Evolutionary conservation across 2,113 vertebrate species (phyloP).

Genomic region (Tyto alba): DNA sequence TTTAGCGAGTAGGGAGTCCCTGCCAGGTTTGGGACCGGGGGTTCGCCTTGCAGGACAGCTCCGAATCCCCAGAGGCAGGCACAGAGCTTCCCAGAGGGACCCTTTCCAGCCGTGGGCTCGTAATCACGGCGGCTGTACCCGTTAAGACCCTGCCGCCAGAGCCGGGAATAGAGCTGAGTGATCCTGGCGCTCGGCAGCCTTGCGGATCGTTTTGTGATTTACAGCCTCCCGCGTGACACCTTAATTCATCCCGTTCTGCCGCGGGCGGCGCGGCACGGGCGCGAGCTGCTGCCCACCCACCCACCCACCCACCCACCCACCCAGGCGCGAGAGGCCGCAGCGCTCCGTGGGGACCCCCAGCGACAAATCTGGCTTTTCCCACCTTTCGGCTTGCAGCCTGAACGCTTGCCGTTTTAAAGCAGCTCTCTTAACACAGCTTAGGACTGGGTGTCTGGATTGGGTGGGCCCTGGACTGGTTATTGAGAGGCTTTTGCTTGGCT

Average conservation of each 20-base stretch:
- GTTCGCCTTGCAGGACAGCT: background rate
- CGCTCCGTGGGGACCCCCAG: fast-evolving
- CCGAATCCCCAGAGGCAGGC: background rate
- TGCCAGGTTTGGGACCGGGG: background rate
- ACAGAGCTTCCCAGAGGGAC: background rate
- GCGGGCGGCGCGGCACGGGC: too few relatives aligned
- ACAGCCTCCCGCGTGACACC: background rate
- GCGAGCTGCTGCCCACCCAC: too few relatives aligned
- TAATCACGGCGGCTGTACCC: background rate
- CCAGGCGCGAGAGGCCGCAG: background rate
- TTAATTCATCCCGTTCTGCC: background rate
- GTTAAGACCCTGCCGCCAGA: background rate
- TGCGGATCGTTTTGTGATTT: background rate
- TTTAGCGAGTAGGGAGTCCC: background rate
- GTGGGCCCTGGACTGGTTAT: background rate
- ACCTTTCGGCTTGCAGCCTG: background rate
- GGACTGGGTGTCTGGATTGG: background rate
- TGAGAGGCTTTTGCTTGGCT: background rate
- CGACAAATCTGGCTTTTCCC: background rate
- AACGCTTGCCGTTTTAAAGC: background rate
- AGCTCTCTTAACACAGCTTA: background rate
- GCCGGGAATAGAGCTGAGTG: slow-evolving; percentile 10
- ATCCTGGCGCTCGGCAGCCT: background rate
- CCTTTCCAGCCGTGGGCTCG: background rate
- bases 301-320: too few relatives aligned